Percentiles rank a stretch among this genome's conserved stretches.
Evolutionary conservation across 2,113 vertebrate genomes (phyloP).

Genomic region (Myanophis thanlyinensis): DNA sequence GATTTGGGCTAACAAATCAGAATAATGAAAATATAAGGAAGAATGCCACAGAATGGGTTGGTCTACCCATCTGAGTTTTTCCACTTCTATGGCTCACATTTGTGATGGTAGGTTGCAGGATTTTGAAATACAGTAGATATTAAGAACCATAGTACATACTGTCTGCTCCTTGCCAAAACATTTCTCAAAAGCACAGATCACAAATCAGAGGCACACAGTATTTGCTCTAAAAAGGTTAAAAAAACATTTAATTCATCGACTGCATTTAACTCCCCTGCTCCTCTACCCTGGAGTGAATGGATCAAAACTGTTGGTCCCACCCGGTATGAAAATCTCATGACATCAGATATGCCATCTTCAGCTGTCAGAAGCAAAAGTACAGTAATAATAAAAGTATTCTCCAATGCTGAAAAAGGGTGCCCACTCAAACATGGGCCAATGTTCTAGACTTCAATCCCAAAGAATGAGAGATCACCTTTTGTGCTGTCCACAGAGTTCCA

Average conservation of each 20-base stretch:
- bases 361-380: not conserved
- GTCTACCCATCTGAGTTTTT: not conserved
- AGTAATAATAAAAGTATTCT: not conserved
- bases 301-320: not conserved
- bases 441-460: not conserved
- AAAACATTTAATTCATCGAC: not conserved
- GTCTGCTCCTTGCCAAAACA: not conserved
- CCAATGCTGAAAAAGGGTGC: not conserved
- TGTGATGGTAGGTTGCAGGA: not conserved
- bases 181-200: not conserved
- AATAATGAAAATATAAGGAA: not conserved
- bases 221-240: not conserved
- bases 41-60: not conserved
- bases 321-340: not conserved
- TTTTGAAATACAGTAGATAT: not conserved
- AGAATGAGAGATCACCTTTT: constrained; percentile 79
- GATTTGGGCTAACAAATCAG: not conserved
- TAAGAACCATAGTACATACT: too few species aligned
- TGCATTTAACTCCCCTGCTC: not conserved
- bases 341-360: not conserved
- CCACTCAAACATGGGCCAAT: not conserved
- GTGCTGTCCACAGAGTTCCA: constrained; percentile 80
- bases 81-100: not conserved
- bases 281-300: not conserved
- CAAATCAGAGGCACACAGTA: not conserved